Percentiles rank a stretch among this genome's conserved stretches.
These are phyloP conservation scores for Nannoperca obscura DNA, from an alignment of 2,797 vertebrate genomes.

Conservation along the genomic window DNA sequence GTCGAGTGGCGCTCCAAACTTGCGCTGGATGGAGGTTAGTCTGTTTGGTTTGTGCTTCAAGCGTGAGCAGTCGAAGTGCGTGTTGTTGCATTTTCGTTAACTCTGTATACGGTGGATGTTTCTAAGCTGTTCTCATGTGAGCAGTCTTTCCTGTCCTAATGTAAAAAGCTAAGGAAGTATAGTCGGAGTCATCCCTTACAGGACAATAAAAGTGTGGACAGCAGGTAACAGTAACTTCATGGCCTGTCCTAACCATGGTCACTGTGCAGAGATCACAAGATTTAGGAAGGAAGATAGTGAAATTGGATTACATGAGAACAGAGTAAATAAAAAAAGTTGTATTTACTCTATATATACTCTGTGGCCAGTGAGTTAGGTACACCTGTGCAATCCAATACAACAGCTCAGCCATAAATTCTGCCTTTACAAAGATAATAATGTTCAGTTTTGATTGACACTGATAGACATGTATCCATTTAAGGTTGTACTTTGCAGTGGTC, in stretches of 20 bases:
- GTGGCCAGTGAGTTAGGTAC: background rate
- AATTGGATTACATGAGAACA: background rate
- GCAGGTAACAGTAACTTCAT: background rate
- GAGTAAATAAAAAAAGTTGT: background rate
- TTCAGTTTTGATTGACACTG: too few relatives aligned
- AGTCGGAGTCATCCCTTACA: background rate
- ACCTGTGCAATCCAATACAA: background rate
- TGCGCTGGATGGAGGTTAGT: conserved; percentile 94
- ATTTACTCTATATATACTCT: too few relatives aligned
- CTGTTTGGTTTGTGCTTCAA: background rate
- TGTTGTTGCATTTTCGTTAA: background rate
- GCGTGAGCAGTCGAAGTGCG: background rate
- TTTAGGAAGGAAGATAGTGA: background rate
- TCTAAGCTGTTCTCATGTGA: background rate
- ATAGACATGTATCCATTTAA: too few relatives aligned
- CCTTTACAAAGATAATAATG: too few relatives aligned
- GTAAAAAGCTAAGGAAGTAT: background rate
- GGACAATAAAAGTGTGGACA: background rate
- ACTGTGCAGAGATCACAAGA: background rate
- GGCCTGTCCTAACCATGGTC: background rate
- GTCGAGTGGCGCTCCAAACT: conserved; percentile 99
- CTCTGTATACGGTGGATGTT: background rate
- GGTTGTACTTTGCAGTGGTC: background rate
- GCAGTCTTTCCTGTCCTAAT: background rate
- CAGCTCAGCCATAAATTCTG: too few relatives aligned